phyloP scores from a whole-genome alignment of 2,888 invertebrate genomes.

The Ellobium chinense region DNA sequence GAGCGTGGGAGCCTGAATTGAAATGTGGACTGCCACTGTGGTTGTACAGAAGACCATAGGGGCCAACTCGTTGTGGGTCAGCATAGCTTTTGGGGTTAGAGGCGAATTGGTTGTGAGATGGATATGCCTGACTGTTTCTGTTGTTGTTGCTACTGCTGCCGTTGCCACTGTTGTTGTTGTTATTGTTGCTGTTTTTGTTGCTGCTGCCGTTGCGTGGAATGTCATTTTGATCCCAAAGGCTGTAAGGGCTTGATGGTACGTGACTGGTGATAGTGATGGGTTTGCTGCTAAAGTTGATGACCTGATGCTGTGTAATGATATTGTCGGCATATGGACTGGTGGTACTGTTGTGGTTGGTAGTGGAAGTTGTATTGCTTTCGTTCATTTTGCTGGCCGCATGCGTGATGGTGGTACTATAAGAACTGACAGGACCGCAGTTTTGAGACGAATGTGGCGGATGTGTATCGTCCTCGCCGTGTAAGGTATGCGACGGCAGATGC shows the following conservation, averaged over 20 bases:
- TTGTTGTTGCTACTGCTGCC: background rate
- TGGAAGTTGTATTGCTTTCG: background rate
- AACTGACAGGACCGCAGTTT: background rate
- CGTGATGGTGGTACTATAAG: too few species aligned
- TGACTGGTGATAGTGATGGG: constrained; percentile 7
- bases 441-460: background rate
- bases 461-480: too few species aligned
- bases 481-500: background rate
- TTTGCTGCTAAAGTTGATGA: constrained; percentile 5
- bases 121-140: background rate
- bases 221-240: background rate
- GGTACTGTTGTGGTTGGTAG: background rate
- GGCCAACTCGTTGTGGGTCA: background rate
- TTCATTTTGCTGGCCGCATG: background rate
- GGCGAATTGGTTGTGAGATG: background rate
- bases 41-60: background rate
- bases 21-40: background rate
- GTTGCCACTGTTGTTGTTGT: background rate
- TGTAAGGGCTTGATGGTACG: background rate
- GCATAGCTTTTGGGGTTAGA: background rate
- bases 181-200: background rate
- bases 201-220: background rate
- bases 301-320: constrained; percentile 6
- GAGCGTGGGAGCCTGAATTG: background rate
- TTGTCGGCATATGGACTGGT: background rate